phyloP scores from a whole-genome alignment of 2,113 vertebrate genomes.

The Hoplias malabaricus region DNA sequence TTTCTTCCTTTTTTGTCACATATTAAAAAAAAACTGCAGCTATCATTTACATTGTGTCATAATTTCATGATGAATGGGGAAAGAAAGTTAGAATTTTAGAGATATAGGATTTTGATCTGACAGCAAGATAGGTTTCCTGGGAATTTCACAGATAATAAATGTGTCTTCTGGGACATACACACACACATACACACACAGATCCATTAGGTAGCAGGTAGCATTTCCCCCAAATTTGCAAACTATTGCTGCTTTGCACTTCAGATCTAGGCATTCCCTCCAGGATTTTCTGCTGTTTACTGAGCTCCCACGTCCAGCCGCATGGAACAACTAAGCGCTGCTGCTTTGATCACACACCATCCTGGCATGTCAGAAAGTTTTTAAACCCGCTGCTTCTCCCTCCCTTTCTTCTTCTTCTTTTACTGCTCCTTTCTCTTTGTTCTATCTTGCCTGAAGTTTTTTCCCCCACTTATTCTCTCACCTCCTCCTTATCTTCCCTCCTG shows the following conservation, averaged over 20 bases:
- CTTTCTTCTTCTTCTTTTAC: neutral
- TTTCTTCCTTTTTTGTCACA: too few relatives aligned
- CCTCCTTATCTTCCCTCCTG: neutral
- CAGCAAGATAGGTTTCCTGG: too few relatives aligned
- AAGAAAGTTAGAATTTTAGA: too few relatives aligned
- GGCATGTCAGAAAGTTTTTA: slow-evolving; percentile 28
- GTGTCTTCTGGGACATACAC: too few relatives aligned
- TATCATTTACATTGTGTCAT: too few relatives aligned
- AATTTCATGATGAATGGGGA: too few relatives aligned
- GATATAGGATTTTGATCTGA: too few relatives aligned
- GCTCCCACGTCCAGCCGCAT: neutral
- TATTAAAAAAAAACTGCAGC: too few relatives aligned
- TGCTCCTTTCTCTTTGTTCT: slow-evolving; percentile 21
- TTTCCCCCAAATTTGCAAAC: neutral
- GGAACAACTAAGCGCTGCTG: neutral
- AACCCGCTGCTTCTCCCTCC: slow-evolving; percentile 2
- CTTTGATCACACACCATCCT: slow-evolving; percentile 33
- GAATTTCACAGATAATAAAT: too few relatives aligned
- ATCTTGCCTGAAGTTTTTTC: neutral
- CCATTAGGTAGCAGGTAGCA: neutral
- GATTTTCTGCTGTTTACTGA: slow-evolving; percentile 4
- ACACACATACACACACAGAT: neutral
- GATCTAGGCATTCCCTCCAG: neutral
- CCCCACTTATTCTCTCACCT: slow-evolving; percentile 1
- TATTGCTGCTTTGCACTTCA: neutral